phyloP scores from a whole-genome alignment of 1,140 invertebrate genomes.

The Papilio helenus region DNA sequence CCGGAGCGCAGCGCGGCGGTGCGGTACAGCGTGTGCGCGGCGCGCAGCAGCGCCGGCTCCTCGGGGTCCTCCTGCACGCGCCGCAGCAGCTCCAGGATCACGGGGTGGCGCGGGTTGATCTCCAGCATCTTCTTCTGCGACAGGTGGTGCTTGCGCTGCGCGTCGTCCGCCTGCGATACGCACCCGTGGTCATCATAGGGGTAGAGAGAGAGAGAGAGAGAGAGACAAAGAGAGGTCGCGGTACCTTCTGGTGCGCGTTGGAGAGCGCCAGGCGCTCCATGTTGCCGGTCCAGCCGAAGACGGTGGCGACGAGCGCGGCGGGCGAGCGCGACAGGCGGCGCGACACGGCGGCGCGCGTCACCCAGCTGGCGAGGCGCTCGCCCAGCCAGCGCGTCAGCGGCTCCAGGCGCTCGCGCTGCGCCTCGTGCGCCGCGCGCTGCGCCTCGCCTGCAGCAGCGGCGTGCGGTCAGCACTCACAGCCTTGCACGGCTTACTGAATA shows the following conservation, averaged over 20 bases:
- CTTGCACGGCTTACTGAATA: too few relatives aligned
- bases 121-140: slow-evolving; percentile 99
- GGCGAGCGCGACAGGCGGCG: slow-evolving; percentile 94
- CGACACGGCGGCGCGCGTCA: slow-evolving; percentile 93
- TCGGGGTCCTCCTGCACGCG: slow-evolving; percentile 91
- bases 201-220: too few relatives aligned
- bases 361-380: slow-evolving; percentile 93
- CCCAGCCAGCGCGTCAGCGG: slow-evolving; percentile 96
- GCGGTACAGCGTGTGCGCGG: slow-evolving; percentile 96
- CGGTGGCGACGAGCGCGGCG: too few relatives aligned
- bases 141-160: slow-evolving; percentile 95
- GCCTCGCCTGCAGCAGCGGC: slow-evolving; percentile 90
- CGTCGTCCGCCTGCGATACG: slow-evolving; percentile 88
- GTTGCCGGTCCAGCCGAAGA: too few relatives aligned
- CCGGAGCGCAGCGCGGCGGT: slow-evolving; percentile 92
- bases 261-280: too few relatives aligned
- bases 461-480: too few relatives aligned
- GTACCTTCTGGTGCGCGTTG: too few relatives aligned
- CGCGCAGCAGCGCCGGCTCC: slow-evolving; percentile 92
- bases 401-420: slow-evolving; percentile 92
- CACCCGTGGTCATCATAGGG: not conserved
- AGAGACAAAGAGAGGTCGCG: too few relatives aligned
- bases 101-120: slow-evolving; percentile 98
- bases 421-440: slow-evolving; percentile 92
- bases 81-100: slow-evolving; percentile 95